Base-by-base conservation (phyloP, 2,888 invertebrate species). In the Balanococcus diminutus region DNA sequence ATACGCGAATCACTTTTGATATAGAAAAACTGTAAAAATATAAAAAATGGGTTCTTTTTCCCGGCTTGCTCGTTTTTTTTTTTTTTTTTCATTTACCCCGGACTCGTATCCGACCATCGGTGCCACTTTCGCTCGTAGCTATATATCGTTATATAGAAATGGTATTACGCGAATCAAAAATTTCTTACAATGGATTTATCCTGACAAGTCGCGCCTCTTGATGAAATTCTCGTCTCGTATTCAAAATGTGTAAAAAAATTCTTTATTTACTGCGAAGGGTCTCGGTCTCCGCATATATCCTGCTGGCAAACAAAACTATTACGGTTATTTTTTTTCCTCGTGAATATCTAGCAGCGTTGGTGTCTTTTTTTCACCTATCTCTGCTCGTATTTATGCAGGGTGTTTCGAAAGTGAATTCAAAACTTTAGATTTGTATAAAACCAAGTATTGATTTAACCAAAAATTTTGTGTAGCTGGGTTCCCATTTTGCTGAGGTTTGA, bases 21-120 rank as follows among this genome's bases (percentile, higher is more conserved):
- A 67, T 67, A 67, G 61, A 67, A 67, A 67, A 67, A 67, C 61
- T 67, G 61, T 67, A 67, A 67, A 67, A 67, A 67, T 67, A 25
- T 67, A 67, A 67, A 67, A 67, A 67, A 67, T 67, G 61, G 61
- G 22, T 51, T 51, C 51, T 67, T 28, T 67, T 67, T 28, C 61
- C 25, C 61, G 61, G 25, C 25, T 22, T 28, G 11, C 25, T 25
- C 61, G 25, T 67, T 67, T 67, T 28, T 67, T 67, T 67, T 28
- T 67, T 67, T 67, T 67, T 67, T 67, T 2, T 1, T 8, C 28
- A 28, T 25, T 2, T 28, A n/a, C 14, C 19, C 16, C 19, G 19
- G 51, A 0, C 5, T 28, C 61, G 28, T 28, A 19, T 19, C 61
- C 22, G 11, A 9, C 51, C 51, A 5, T 51, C 19, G 51, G 19